Conservation (phyloP, 2,797 vertebrate species). For the Orestias chungarensis region DNA sequence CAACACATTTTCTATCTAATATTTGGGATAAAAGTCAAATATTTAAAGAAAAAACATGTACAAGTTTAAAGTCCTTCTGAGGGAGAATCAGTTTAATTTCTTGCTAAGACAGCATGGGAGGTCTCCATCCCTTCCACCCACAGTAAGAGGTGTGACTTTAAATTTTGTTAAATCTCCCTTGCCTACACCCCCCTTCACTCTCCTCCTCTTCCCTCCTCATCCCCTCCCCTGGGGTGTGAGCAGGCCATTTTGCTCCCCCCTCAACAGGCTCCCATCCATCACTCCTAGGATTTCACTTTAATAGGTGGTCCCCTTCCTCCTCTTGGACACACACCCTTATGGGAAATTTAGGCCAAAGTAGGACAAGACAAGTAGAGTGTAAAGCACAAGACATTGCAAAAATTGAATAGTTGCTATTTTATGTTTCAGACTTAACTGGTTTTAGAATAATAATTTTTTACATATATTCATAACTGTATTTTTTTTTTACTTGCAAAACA, state of each 20-base stretch:
- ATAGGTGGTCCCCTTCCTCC: slow-evolving; percentile 78
- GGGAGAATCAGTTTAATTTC: slow-evolving; percentile 55
- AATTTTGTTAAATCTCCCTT: slow-evolving; percentile 63
- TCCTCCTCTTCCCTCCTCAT: slow-evolving; percentile 35
- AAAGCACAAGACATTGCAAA: slow-evolving; percentile 16
- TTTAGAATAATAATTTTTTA: neutral
- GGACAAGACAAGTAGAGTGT: slow-evolving; percentile 38
- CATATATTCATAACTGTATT: neutral
- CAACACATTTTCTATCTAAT: slow-evolving; percentile 31
- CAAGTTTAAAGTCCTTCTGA: slow-evolving; percentile 60
- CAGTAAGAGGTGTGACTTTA: slow-evolving; percentile 69
- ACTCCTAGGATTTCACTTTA: slow-evolving; percentile 80
- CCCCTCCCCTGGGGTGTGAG: slow-evolving; percentile 63
- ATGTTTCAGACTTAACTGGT: neutral
- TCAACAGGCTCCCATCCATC: slow-evolving; percentile 79
- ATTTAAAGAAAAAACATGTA: slow-evolving; percentile 56
- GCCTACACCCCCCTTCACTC: slow-evolving; percentile 4
- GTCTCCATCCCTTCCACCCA: slow-evolving; percentile 61
- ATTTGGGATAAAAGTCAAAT: slow-evolving; percentile 52
- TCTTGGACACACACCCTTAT: slow-evolving; percentile 55
- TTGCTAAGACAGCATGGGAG: slow-evolving; percentile 67
- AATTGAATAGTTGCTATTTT: slow-evolving; percentile 20
- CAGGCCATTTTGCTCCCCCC: slow-evolving; percentile 62
- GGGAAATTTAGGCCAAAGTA: slow-evolving; percentile 49
- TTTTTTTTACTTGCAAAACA: neutral